These are phyloP conservation scores for Plagodis pulveraria DNA, from an alignment of 2,888 invertebrate species.

Conservation along the genomic window DNA sequence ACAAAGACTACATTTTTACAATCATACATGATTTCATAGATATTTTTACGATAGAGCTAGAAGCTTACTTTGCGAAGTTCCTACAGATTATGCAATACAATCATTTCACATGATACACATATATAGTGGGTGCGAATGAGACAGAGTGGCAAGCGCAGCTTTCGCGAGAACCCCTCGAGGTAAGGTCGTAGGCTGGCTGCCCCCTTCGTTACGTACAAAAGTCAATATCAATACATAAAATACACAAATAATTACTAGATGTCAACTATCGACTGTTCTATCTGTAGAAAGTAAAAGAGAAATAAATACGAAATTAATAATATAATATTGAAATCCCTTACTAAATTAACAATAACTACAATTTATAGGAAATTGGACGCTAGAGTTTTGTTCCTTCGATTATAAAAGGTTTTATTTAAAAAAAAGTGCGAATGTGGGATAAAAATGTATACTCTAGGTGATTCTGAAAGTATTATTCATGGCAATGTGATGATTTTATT, in stretches of 20 bases:
- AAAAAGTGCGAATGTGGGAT: slow-evolving; percentile 2
- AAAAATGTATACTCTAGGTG: slow-evolving; percentile 4
- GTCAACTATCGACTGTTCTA: slow-evolving; percentile 34
- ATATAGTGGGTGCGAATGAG: slow-evolving; percentile 44
- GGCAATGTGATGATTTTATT: slow-evolving; percentile 11
- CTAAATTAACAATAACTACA: background rate
- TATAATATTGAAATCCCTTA: slow-evolving; percentile 5
- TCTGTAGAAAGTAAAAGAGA: slow-evolving; percentile 35
- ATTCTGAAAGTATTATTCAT: slow-evolving; percentile 21
- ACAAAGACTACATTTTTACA: no score
- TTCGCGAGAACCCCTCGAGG: slow-evolving; percentile 31
- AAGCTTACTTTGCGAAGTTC: no score
- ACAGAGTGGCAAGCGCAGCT: slow-evolving; percentile 74
- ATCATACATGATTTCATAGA: background rate
- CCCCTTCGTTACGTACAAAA: slow-evolving; percentile 55
- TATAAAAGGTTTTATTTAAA: background rate
- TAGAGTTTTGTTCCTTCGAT: background rate
- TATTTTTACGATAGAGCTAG: background rate
- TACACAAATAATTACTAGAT: slow-evolving; percentile 27
- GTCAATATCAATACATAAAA: slow-evolving; percentile 49
- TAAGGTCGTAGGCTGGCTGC: slow-evolving; percentile 77
- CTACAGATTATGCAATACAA: slow-evolving; percentile 41
- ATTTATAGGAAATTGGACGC: background rate
- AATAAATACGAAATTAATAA: slow-evolving; percentile 29
- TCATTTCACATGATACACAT: slow-evolving; percentile 52